A percentile compares a stretch with the other conserved stretches of the same genome.
Evolutionary conservation across 2,888 invertebrate species (phyloP).

Genomic region (Perizoma affinitatum): DNA sequence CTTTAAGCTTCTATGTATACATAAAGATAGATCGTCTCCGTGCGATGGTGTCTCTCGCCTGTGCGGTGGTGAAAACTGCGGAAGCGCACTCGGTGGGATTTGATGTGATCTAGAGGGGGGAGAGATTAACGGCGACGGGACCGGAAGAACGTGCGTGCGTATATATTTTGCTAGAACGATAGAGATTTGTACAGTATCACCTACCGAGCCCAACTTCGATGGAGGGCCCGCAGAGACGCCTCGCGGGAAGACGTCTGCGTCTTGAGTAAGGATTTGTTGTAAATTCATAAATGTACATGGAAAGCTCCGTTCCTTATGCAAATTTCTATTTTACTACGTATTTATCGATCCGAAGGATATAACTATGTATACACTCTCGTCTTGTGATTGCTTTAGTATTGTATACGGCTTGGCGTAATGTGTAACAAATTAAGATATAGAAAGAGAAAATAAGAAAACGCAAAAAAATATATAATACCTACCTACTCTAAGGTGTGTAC

Average conservation of each 20-base stretch:
- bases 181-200: slow-evolving; percentile 35
- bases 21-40: slow-evolving; percentile 62
- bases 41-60: slow-evolving; percentile 67
- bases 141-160: slow-evolving; percentile 24
- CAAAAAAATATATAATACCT: slow-evolving; percentile 52
- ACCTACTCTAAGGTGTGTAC: slow-evolving; percentile 72
- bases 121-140: neutral
- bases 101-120: slow-evolving; percentile 19
- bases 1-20: slow-evolving; percentile 74
- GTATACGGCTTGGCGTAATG: slow-evolving; percentile 77
- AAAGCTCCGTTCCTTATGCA: slow-evolving; percentile 55
- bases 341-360: slow-evolving; percentile 67
- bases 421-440: slow-evolving; percentile 74
- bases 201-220: slow-evolving; percentile 54
- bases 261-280: slow-evolving; percentile 7
- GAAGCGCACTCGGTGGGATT: slow-evolving; percentile 34
- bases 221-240: slow-evolving; percentile 44
- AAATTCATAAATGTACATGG: slow-evolving; percentile 31
- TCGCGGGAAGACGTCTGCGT: slow-evolving; percentile 1
- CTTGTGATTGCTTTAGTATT: slow-evolving; percentile 76
- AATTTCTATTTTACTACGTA: slow-evolving; percentile 75
- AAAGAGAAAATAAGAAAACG: slow-evolving; percentile 56
- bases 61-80: slow-evolving; percentile 26
- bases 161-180: slow-evolving; percentile 42
- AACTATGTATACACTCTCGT: slow-evolving; percentile 70